These are phyloP conservation scores for Champsocephalus esox DNA, from an alignment of 2,797 vertebrate genomes.

Conservation along the genomic window DNA sequence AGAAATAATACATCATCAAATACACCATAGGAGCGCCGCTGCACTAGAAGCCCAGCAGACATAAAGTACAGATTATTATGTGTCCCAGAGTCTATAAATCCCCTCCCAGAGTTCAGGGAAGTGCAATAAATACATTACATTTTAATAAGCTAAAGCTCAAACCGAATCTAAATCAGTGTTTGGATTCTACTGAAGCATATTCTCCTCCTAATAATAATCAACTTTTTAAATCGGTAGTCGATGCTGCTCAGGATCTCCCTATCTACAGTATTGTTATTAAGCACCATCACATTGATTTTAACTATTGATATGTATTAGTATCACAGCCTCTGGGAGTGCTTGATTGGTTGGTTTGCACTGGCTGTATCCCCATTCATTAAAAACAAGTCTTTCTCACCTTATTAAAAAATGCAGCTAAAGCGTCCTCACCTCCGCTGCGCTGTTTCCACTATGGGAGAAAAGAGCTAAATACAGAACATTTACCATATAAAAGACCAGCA, in stretches of 20 bases:
- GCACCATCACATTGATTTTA: background rate
- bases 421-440: background rate
- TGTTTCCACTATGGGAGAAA: no score
- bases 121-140: slow-evolving; percentile 7
- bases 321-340: background rate
- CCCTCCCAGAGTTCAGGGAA: background rate
- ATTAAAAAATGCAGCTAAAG: background rate
- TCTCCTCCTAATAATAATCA: background rate
- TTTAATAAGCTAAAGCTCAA: slow-evolving; percentile 11
- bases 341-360: slow-evolving; percentile 1
- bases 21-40: background rate
- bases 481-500: background rate
- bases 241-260: background rate
- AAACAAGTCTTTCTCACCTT: background rate
- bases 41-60: slow-evolving; percentile 21
- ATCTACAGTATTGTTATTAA: background rate
- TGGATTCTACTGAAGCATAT: slow-evolving; percentile 1
- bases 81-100: background rate
- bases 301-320: background rate
- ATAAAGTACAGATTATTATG: slow-evolving; percentile 25
- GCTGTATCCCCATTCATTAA: background rate
- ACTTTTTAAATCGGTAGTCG: background rate
- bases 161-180: background rate
- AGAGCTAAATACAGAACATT: no score
- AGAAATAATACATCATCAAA: background rate